Percentiles rank a stretch among this genome's conserved stretches.
Evolutionary conservation across 2,888 invertebrate species (phyloP).

Genomic region (Brenthis ino): DNA sequence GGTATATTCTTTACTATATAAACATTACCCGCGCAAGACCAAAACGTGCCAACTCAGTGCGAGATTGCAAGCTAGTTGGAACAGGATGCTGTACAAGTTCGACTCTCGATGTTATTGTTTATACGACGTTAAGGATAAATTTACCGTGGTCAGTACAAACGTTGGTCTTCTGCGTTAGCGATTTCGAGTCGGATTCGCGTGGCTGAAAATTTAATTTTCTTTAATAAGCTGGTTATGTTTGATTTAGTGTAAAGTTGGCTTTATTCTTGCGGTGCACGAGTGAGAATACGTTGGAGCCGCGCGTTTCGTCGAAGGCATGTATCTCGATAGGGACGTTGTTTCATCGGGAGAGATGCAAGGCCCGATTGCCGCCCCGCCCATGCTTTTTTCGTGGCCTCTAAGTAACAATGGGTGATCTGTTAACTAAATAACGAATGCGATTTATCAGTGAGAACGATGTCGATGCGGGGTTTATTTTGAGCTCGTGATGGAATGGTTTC

Average conservation of each 20-base stretch:
- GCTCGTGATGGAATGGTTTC: conserved; percentile 36
- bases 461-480: conserved; percentile 52
- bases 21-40: conserved; percentile 55
- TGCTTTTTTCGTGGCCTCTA: conserved; percentile 80
- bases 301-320: conserved; percentile 71
- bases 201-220: conserved; percentile 81
- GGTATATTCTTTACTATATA: conserved; percentile 60
- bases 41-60: conserved; percentile 51
- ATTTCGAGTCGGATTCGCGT: conserved; percentile 73
- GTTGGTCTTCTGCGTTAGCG: conserved; percentile 58
- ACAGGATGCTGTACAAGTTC: conserved; percentile 31
- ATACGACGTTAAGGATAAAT: conserved; percentile 56
- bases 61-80: conserved; percentile 48
- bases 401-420: conserved; percentile 81
- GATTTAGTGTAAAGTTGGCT: conserved; percentile 45
- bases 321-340: conserved; percentile 74
- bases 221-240: conserved; percentile 68
- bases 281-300: conserved; percentile 41
- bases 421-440: conserved; percentile 79
- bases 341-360: conserved; percentile 73
- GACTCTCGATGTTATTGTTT: conserved; percentile 46
- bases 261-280: conserved; percentile 46
- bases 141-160: conserved; percentile 47
- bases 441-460: conserved; percentile 63
- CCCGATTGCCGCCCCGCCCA: conserved; percentile 75